Evolutionary conservation across 2,888 invertebrate species (phyloP), one percentile per base, ranked within the genome.

Genomic region (Parthenolecanium corni): DNA sequence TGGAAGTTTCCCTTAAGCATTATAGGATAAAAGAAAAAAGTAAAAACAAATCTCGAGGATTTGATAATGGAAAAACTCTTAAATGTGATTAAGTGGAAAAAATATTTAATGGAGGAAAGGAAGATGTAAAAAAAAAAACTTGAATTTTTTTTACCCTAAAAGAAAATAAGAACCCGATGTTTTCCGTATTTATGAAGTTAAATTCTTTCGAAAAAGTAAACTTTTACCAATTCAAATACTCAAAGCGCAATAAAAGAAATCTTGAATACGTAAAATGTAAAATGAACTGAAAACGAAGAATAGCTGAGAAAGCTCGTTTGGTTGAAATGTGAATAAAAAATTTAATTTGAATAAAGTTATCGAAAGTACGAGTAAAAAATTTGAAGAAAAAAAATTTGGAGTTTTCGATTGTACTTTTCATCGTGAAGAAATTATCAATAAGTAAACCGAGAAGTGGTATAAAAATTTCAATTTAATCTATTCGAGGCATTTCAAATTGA

Each of bases 1-100:
- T 61, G 61, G 51, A 61, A 61, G 61, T 61, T 61, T 49, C 61
- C 61, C 61, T 61, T 51, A 51, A 61, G 61, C 61, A 36, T 36
- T 38, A 61, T 51, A 49, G 61, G 40, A 61, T 31, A n/a, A n/a
- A n/a, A n/a, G 40, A 61, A 61, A 61, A 61, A 61, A 61, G 61
- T 61, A 61, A 61, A 61, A 61, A 61, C 61, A 61, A 61, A 61
- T 61, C 61, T 51, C 61, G 23, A 49, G 61, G 61, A 61, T 61
- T 61, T 61, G 61, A 61, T 61, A 61, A 61, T 61, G 61, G 61
- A 61, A 61, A 61, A 61, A 61, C 61, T 61, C 61, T 61, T 61
- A 61, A 61, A 61, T 61, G 61, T 61, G 61, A 61, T 61, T 61
- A 61, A 61, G 61, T 61, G 61, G 61, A 61, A 61, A 57, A 61